phyloP scores from a whole-genome alignment of 2,888 invertebrate genomes.

The Machimus rusticus region DNA sequence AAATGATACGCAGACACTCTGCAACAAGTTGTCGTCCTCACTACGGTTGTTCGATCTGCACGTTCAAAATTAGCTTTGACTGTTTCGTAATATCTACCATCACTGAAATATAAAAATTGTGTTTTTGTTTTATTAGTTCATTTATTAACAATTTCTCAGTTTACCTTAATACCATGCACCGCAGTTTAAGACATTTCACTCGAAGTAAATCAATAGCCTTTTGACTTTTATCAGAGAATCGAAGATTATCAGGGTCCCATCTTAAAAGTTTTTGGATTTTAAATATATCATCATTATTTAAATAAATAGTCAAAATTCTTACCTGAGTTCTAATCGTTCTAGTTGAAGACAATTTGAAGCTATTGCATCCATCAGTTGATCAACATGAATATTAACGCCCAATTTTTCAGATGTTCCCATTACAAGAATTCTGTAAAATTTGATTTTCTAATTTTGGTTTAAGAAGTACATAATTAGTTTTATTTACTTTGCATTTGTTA shows the following conservation, averaged over 20 bases:
- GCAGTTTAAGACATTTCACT: conserved; percentile 91
- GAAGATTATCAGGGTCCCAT: conserved; percentile 98
- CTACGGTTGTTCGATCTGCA: conserved; percentile 95
- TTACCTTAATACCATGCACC: conserved; percentile 91
- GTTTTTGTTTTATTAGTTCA: not conserved
- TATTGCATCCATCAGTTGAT: conserved; percentile 97
- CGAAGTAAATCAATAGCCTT: conserved; percentile 98
- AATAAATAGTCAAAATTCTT: not conserved
- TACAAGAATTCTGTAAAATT: conserved; percentile 80
- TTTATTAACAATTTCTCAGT: conserved; percentile 30
- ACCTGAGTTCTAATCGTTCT: conserved; percentile 88
- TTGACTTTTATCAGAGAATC: conserved; percentile 99
- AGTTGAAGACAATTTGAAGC: conserved; percentile 89
- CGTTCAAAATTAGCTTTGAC: conserved; percentile 99
- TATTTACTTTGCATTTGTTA: conserved; percentile 88
- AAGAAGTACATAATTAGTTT: not conserved
- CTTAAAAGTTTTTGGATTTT: conserved; percentile 50
- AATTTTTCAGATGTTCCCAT: conserved; percentile 98
- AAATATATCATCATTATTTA: not conserved
- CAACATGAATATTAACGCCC: conserved; percentile 96
- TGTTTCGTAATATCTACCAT: conserved; percentile 98
- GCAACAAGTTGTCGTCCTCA: conserved; percentile 95
- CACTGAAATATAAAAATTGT: conserved; percentile 66
- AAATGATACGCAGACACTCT: conserved; percentile 93
- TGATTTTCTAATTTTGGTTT: not conserved